phyloP scores from a whole-genome alignment of 2,113 vertebrate genomes.

The Hystrix brachyura region DNA sequence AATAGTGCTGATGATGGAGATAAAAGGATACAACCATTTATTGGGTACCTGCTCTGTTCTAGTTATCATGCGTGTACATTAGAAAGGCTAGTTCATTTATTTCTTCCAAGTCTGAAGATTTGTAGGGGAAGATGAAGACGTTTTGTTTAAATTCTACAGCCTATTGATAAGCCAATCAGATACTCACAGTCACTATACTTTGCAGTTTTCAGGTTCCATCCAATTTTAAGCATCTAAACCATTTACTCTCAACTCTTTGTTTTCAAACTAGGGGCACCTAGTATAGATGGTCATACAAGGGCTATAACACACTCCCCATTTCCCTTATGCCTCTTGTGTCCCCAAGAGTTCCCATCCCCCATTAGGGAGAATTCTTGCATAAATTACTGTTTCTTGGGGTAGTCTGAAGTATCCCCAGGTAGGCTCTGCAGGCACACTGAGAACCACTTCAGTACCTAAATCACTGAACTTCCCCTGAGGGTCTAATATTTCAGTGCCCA shows the following conservation, averaged over 20 bases:
- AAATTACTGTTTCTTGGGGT: not conserved
- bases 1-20: not conserved
- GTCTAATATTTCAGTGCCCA: not conserved
- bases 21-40: not conserved
- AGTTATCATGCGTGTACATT: too few relatives aligned
- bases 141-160: not conserved
- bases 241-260: not conserved
- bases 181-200: not conserved
- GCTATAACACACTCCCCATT: not conserved
- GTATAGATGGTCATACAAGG: not conserved
- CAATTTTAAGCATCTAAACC: not conserved
- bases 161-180: not conserved
- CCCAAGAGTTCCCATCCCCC: not conserved
- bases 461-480: not conserved
- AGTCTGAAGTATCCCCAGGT: not conserved
- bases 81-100: not conserved
- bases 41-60: not conserved
- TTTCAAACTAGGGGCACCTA: not conserved
- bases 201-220: not conserved
- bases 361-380: not conserved
- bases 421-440: conserved; percentile 1
- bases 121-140: not conserved
- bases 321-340: not conserved
- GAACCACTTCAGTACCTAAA: not conserved
- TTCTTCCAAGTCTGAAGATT: not conserved